Evolutionary conservation across 2,888 invertebrate genomes (phyloP), one percentile per base, ranked within the genome.

Genomic region (Imbricaverruca yamaguchii): DNA sequence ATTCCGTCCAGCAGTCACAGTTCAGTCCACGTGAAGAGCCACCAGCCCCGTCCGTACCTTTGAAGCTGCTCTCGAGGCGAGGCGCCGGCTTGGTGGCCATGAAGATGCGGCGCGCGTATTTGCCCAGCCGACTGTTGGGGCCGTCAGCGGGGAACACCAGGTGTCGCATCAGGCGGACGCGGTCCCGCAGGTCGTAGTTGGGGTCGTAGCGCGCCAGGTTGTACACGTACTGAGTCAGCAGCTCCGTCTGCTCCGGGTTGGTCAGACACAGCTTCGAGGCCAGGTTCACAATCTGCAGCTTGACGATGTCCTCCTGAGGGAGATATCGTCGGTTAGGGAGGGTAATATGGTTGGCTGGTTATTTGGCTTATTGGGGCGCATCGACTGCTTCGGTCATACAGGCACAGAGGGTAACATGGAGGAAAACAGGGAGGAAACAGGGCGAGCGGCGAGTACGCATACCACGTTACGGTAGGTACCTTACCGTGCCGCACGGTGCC

Each of bases 1-100:
- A n/a, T n/a, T n/a, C n/a, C n/a, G n/a, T n/a, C n/a, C n/a, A n/a
- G n/a, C n/a, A 39, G 39, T 39, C 39, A 39, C 39, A 39, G 39
- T 39, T 39, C 39, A 39, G 39, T 39, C 39, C 39, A 39, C 39
- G 39, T 4, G 39, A 39, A 39, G 39, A 39, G 39, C 39, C 39
- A 39, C 39, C 39, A 39, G 39, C 39, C 2, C 39, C 25, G 18
- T 12, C 13, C 53, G n/a, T 21, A 79, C 93, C 93, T 88, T 92
- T 92, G 85, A 94, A 94, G 86, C 92, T 92, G 79, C 96, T 95
- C 86, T 94, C 92, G 53, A 97, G 88, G 13, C 94, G 91, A 0
- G 98, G 98, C 39, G 98, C 97, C 0, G 98, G 98, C 87, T 99
- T 99, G 15, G 93, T 91, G 0, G 95, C 92, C 81, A 98, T 89